Percentiles rank a stretch among this genome's conserved stretches.
Conservation (phyloP, 2,888 invertebrate genomes). For the Hybos culiciformis region DNA sequence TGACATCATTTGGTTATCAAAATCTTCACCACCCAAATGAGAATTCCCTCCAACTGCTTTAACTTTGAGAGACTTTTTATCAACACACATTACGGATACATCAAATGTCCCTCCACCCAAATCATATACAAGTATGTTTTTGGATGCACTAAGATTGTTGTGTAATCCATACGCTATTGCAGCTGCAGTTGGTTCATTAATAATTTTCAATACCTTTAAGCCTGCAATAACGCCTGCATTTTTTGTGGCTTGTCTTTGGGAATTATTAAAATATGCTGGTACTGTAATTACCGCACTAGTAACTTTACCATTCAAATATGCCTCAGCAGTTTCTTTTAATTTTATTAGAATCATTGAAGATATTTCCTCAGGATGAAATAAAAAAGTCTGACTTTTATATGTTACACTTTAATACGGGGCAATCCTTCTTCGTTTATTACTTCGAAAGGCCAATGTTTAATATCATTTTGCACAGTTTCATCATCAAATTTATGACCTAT, state of each 20-base stretch:
- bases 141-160: constrained; percentile 61
- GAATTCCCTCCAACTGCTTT: constrained; percentile 86
- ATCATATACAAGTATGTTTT: constrained; percentile 61
- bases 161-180: constrained; percentile 81
- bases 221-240: constrained; percentile 70
- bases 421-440: constrained; percentile 61
- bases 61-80: constrained; percentile 82
- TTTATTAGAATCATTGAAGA: constrained; percentile 79
- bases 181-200: constrained; percentile 78
- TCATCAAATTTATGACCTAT: constrained; percentile 94
- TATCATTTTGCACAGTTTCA: no score
- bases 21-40: constrained; percentile 80
- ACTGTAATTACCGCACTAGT: constrained; percentile 75
- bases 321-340: constrained; percentile 81
- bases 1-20: constrained; percentile 71
- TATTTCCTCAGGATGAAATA: constrained; percentile 77
- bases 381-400: constrained; percentile 73
- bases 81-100: constrained; percentile 82
- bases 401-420: constrained; percentile 63
- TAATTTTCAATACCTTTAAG: constrained; percentile 72
- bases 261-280: constrained; percentile 77
- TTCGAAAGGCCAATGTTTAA: constrained; percentile 84
- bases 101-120: constrained; percentile 89
- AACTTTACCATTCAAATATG: constrained; percentile 67
- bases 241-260: no score